Conservation (phyloP, 1,140 invertebrate genomes). For the Tribolium madens region DNA sequence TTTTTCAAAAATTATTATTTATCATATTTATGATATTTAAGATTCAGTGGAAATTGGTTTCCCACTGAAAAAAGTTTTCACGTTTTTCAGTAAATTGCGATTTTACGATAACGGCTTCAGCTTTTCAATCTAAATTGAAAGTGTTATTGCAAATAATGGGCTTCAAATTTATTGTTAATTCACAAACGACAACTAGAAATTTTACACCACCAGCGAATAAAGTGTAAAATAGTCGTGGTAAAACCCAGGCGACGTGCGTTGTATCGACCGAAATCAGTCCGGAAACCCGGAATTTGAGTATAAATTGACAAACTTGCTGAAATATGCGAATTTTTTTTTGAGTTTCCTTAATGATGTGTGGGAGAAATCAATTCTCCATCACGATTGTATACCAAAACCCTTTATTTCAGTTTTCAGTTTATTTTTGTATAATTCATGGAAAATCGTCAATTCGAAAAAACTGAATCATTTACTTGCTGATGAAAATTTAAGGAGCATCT, state of each 20-base stretch:
- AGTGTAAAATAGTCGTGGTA: conserved; percentile 33
- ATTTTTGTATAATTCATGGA: not conserved
- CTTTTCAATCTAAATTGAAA: not conserved
- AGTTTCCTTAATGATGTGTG: conserved; percentile 21
- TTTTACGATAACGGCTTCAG: not conserved
- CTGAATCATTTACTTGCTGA: conserved; percentile 5
- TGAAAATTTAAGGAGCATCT: conserved; percentile 18
- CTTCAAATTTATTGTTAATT: conserved; percentile 1
- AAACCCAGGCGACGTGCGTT: conserved; percentile 30
- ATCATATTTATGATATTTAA: too few relatives aligned
- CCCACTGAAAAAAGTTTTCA: too few relatives aligned
- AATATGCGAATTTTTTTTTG: conserved; percentile 1
- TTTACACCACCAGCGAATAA: conserved; percentile 3
- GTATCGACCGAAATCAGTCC: conserved; percentile 42
- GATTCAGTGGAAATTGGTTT: too few relatives aligned
- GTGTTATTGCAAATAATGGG: not conserved
- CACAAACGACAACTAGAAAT: not conserved
- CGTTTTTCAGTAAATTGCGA: conserved; percentile 6
- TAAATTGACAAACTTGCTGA: conserved; percentile 13
- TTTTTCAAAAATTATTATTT: too few relatives aligned
- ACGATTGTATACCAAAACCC: too few relatives aligned
- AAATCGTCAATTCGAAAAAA: not conserved
- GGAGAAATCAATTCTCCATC: not conserved
- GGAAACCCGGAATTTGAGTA: conserved; percentile 41
- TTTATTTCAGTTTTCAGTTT: not conserved